A percentile compares a stretch with the other conserved stretches of the same genome.
Conservation (phyloP, 2,113 vertebrate genomes). For the Coracopsis vasa region DNA sequence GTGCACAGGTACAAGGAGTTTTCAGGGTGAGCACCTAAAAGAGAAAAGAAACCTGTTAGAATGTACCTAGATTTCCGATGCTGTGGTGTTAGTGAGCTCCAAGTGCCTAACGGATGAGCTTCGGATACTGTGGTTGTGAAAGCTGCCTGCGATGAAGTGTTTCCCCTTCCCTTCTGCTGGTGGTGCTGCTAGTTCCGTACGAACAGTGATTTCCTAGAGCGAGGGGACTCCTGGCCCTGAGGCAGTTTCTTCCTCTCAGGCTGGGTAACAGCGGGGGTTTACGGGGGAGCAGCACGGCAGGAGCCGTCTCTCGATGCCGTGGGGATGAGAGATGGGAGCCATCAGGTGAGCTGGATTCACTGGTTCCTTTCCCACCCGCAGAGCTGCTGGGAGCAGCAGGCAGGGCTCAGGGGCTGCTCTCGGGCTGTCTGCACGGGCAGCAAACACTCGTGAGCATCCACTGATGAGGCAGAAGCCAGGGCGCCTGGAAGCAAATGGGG, state of each 20-base stretch:
- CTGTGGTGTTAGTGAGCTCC: neutral
- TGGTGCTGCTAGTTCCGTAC: fast-evolving
- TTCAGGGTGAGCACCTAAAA: neutral
- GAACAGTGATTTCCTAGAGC: neutral
- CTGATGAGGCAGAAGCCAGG: neutral
- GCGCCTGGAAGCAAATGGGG: neutral
- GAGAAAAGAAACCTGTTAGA: neutral
- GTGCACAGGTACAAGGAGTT: neutral
- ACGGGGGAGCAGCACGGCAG: neutral
- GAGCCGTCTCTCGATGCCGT: neutral
- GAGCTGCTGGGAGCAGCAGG: neutral
- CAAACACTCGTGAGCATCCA: neutral
- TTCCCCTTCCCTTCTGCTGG: neutral
- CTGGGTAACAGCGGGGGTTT: too few species aligned
- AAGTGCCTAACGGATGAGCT: fast-evolving
- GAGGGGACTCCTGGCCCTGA: neutral
- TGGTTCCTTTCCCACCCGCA: neutral
- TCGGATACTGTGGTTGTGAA: neutral
- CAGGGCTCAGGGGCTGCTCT: neutral
- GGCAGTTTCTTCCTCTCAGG: neutral
- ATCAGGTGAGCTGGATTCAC: neutral
- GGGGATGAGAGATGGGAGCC: neutral
- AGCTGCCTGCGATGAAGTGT: neutral
- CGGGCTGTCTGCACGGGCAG: neutral
- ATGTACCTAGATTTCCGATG: neutral